Evolutionary conservation across 2,888 invertebrate species (phyloP), one percentile per base, ranked within the genome.

Genomic region (Slavum lentiscoides): DNA sequence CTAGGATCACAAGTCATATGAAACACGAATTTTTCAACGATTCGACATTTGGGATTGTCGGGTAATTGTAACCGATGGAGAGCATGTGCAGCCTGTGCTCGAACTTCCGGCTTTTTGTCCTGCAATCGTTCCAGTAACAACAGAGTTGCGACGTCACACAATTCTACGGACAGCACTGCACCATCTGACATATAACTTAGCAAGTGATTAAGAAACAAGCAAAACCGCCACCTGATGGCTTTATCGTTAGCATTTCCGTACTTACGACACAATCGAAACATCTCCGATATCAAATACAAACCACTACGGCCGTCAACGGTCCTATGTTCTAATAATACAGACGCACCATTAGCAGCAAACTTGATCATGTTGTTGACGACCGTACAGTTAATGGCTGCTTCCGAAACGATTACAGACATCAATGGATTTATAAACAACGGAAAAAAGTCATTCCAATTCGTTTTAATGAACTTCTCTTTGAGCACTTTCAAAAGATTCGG

Each of bases 1-100:
- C 64, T 64, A 23, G 80, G 23, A 66, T 80, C 72, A 72, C 23
- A 58, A 55, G 72, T 70, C 80, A 80, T 58, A 72, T 80, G 80
- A n/a, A 80, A 72, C n/a, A 66, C 11, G 11, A 80, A 72, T 21
- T 58, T 23, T 58, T 64, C 37, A 39, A 80, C 62, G 23, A 80
- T 64, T 6, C 3, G 15, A 43, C 80, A 80, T 8, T 64, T 72
- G 3, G 70, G 15, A 66, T 80, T n/a, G 1, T 66, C 58, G 7
- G 70, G 43, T 39, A 6, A 1, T 64, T 80, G 80, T 15, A 80
- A 72, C 53, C 72, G 7, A 58, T 66, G 23, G 23, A 80, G n/a
- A 64, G 58, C 80, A 43, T 64, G 43, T 23, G 64, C 43, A 8
- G 80, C 80, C 64, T 72, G 72, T 19, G 53, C 66, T 72, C 80